Conservation (phyloP, 2,113 vertebrate genomes). For the Ailuropoda melanoleuca region DNA sequence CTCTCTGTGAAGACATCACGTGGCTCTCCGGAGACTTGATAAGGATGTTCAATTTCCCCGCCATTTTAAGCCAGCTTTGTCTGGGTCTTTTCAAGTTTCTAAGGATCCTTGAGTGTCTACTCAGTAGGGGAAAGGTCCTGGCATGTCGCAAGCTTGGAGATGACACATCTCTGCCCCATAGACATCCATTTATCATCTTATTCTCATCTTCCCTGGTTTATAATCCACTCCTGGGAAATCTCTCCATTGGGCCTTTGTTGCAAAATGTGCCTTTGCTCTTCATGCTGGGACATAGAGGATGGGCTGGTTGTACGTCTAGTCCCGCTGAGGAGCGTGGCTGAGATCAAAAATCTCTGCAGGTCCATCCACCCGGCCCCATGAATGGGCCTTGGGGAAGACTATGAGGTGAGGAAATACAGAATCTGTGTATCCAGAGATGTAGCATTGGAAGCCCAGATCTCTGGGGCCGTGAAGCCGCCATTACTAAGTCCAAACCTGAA, state of each 20-base stretch:
- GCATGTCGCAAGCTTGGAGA: background rate
- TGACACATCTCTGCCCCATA: no score
- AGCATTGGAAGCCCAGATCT: background rate
- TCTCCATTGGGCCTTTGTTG: background rate
- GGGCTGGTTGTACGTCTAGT: no score
- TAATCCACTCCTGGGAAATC: background rate
- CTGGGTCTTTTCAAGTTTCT: background rate
- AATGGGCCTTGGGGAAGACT: background rate
- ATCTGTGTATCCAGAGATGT: background rate
- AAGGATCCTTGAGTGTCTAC: background rate
- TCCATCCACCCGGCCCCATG: background rate
- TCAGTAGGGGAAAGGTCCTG: background rate
- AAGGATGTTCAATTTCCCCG: no score
- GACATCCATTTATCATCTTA: background rate
- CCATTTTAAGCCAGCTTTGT: background rate
- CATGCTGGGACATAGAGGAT: background rate
- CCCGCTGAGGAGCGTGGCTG: background rate
- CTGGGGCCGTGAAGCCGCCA: rapidly evolving
- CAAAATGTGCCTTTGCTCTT: background rate
- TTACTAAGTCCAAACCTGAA: background rate
- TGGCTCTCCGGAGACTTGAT: background rate
- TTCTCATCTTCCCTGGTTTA: background rate
- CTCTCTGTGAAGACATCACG: background rate
- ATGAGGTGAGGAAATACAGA: background rate
- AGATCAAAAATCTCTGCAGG: background rate